Percentiles rank a stretch among this genome's conserved stretches.
phyloP scores from a whole-genome alignment of 2,888 invertebrate genomes.

The Brachyptera risi region DNA sequence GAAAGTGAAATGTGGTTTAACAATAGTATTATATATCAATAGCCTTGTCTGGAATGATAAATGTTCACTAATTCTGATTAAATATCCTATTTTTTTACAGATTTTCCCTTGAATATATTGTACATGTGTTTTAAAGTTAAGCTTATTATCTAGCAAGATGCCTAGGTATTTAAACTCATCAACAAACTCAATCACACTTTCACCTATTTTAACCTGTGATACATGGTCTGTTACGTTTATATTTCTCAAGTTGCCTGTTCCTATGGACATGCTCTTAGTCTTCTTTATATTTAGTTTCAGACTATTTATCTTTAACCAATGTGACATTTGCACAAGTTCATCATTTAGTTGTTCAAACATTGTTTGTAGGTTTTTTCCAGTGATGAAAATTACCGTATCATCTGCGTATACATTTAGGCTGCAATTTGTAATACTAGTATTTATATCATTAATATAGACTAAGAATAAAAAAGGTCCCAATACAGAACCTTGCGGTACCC shows the following conservation, averaged over 20 bases:
- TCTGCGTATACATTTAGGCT: too few species aligned
- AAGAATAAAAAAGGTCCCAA: constrained; percentile 33
- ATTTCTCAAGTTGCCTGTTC: neutral
- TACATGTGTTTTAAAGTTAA: neutral
- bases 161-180: neutral
- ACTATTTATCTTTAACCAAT: constrained; percentile 1
- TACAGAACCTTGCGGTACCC: constrained; percentile 34
- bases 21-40: too few species aligned
- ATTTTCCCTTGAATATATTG: neutral
- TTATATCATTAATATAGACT: constrained; percentile 30
- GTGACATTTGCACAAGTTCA: neutral
- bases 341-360: too few species aligned
- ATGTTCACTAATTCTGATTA: neutral
- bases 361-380: too few species aligned
- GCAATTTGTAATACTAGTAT: neutral
- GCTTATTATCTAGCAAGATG: neutral
- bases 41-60: neutral
- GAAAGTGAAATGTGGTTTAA: neutral
- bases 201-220: neutral
- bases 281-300: constrained; percentile 1
- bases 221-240: neutral
- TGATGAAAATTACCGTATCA: too few species aligned
- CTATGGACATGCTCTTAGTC: neutral
- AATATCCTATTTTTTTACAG: neutral
- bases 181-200: neutral